Percentiles rank a stretch among this genome's conserved stretches.
These are phyloP conservation scores for Channallabes apus DNA, from an alignment of 2,797 vertebrate genomes.

Conservation along the genomic window DNA sequence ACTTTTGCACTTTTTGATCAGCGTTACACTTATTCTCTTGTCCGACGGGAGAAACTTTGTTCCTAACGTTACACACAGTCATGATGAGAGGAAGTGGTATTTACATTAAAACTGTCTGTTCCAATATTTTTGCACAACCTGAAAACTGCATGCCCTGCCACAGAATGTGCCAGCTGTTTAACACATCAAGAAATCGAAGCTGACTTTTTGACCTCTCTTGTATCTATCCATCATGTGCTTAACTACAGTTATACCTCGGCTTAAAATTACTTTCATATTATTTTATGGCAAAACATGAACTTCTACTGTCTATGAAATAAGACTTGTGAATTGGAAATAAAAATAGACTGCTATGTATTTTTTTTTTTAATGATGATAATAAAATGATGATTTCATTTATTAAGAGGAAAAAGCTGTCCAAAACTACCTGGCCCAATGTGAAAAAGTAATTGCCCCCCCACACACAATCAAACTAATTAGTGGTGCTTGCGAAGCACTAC, in stretches of 20 bases:
- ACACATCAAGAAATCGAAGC: background rate
- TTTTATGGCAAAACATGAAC: background rate
- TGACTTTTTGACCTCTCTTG: background rate
- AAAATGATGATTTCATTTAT: too few species aligned
- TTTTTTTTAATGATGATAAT: too few species aligned
- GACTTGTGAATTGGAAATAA: background rate
- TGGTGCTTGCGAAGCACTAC: too few species aligned
- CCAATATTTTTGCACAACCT: background rate
- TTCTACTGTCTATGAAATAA: background rate
- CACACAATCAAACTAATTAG: too few species aligned
- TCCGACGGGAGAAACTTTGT: background rate
- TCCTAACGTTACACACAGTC: background rate
- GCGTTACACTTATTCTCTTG: background rate
- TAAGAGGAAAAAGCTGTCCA: too few species aligned
- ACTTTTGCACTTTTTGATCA: background rate
- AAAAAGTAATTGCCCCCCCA: too few species aligned
- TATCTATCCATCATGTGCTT: background rate
- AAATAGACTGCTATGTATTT: background rate
- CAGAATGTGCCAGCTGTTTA: background rate
- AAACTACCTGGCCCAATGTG: too few species aligned
- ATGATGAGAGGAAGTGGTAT: background rate
- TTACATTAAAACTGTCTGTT: background rate
- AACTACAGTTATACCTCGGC: background rate
- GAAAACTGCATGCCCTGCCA: background rate
- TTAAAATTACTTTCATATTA: background rate